Evolutionary conservation across 2,113 vertebrate species (phyloP), one percentile per base, ranked within the genome.

Genomic region (Podilymbus podiceps): DNA sequence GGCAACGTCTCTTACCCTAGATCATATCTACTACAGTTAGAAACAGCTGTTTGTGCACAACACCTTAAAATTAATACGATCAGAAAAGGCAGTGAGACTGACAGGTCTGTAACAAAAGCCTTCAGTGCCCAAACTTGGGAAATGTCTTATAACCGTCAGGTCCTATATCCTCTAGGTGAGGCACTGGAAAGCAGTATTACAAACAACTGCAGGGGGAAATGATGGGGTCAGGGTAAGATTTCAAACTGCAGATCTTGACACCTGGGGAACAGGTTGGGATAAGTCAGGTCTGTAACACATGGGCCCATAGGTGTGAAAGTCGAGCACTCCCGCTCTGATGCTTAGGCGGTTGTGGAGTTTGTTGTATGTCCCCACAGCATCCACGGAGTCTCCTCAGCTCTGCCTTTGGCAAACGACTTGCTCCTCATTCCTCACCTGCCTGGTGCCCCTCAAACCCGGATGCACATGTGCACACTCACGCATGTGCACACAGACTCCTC

Each of bases 381-480:
- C 12, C 35, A 42, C 38, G 1, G 0, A 8, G 6, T 21, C 30
- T 85, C 15, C 33, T 85, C 50, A 62, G 24, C 28, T 47, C 42
- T 53, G 63, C 50, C 42, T 80, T 42, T 66, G 59, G 31, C 46
- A 86, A 80, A 64, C 9, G 6, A 33, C 23, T 50, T 44, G 31
- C 12, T 67, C 7, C 46, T 80, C 42, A 6, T 28, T 49, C 42
- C 69, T 55, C 73, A 35, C 50, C 46, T 2, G 1, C 49, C 52
- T 42, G n/a, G 12, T 38, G 19, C 24, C 47, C 19, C 31, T 56
- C 50, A 79, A 77, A 46, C 9, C 46, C n/a, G 5, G 23, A 25
- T 3, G 1, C 6, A 23, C 17, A 8, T 12, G 24, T 1, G 0
- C 40, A 19, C 27, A 13, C 33, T 42, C 55, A 16, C 0, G 0